A percentile compares a stretch with the other conserved stretches of the same genome.
Evolutionary conservation across 2,888 invertebrate species (phyloP).

Genomic region (Sarcophaga subvicina): DNA sequence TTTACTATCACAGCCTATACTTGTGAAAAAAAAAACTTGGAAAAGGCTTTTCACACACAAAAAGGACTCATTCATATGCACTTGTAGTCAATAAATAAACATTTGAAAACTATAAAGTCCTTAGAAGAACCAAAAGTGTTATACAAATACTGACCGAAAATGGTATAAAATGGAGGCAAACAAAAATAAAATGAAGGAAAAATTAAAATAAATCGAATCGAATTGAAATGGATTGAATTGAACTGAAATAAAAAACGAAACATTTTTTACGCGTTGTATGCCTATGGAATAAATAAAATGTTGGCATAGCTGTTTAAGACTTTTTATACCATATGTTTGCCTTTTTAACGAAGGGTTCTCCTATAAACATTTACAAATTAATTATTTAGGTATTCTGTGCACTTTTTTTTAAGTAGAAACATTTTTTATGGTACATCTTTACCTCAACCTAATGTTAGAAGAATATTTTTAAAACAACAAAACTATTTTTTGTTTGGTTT

Average conservation of each 20-base stretch:
- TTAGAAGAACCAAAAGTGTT: background rate
- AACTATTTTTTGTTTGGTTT: too few relatives aligned
- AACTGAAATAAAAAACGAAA: background rate
- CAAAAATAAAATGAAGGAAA: constrained; percentile 12
- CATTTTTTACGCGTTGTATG: constrained; percentile 62
- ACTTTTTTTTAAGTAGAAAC: too few relatives aligned
- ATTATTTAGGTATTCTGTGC: constrained; percentile 26
- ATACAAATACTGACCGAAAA: constrained; percentile 1
- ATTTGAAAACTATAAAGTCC: constrained; percentile 38
- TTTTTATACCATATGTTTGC: constrained; percentile 34
- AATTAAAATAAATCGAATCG: background rate
- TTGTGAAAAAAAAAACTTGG: background rate
- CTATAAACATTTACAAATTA: constrained; percentile 43
- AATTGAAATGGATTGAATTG: too few relatives aligned
- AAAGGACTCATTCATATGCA: constrained; percentile 46
- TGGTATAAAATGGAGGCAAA: background rate
- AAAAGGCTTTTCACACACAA: constrained; percentile 49
- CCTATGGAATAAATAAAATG: constrained; percentile 64
- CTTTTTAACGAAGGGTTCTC: too few relatives aligned
- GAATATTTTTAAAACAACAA: too few relatives aligned
- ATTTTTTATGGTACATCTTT: too few relatives aligned
- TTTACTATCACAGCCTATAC: background rate
- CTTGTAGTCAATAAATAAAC: constrained; percentile 52
- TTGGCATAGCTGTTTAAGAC: constrained; percentile 15
- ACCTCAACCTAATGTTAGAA: too few relatives aligned